Evolutionary conservation across 2,113 vertebrate species (phyloP).

Genomic region (human (Homo sapiens)): DNA sequence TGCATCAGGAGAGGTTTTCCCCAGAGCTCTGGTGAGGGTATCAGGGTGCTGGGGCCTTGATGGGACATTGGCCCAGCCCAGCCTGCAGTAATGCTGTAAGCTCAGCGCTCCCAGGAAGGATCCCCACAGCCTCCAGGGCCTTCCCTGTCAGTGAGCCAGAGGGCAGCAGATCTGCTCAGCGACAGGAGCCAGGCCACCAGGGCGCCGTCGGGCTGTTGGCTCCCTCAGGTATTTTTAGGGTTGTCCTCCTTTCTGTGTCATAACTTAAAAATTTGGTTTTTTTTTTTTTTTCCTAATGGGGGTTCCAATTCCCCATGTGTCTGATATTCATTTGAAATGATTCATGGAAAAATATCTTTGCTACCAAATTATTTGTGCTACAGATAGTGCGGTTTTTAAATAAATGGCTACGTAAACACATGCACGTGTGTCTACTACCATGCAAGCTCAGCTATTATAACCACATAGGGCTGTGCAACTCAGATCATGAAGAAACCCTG

Average conservation of each 20-base stretch:
- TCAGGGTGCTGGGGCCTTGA: rapidly evolving
- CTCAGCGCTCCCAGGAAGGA: background rate
- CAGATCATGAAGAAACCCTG: background rate
- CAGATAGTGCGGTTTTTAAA: conserved; percentile 60
- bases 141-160: background rate
- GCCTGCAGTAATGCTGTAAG: background rate
- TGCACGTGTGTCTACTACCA: background rate
- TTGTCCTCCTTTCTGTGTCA: background rate
- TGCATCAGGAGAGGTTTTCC: background rate
- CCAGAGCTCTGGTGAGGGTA: background rate
- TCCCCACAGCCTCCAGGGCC: background rate
- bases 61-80: rapidly evolving
- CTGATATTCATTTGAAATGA: conserved; percentile 64
- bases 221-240: background rate
- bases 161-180: too few relatives aligned
- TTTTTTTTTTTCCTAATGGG: conserved; percentile 1
- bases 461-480: background rate
- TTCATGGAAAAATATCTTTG: conserved; percentile 71
- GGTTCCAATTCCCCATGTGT: conserved; percentile 71
- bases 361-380: conserved; percentile 58
- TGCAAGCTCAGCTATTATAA: background rate
- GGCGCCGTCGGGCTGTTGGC: background rate
- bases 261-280: background rate
- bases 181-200: background rate
- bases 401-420: background rate